These are phyloP conservation scores for Corythornis leucogaster DNA, from an alignment of 2,797 vertebrate genomes.

Conservation along the genomic window DNA sequence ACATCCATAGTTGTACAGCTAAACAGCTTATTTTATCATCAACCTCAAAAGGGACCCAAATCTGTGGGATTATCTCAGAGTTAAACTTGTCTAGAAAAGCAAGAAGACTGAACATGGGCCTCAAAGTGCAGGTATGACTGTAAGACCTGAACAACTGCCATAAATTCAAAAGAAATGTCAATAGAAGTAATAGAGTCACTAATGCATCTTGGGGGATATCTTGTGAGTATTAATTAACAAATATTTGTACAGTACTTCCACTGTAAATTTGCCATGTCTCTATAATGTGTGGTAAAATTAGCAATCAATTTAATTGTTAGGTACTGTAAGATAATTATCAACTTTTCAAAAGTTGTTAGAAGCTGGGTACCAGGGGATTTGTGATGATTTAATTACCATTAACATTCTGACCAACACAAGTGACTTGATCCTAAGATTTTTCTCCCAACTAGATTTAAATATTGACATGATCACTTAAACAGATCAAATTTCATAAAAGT, in stretches of 20 bases:
- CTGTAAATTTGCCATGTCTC: neutral
- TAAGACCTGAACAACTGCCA: neutral
- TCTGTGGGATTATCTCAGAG: neutral
- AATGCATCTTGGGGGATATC: neutral
- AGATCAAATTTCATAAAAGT: neutral
- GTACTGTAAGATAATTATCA: neutral
- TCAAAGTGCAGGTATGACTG: neutral
- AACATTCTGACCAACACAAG: neutral
- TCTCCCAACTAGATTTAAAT: neutral
- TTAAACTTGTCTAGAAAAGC: neutral
- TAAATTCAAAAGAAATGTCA: neutral
- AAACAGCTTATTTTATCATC: neutral
- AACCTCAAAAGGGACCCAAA: neutral
- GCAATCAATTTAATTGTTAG: neutral
- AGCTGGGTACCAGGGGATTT: neutral
- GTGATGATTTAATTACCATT: neutral
- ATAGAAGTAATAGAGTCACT: neutral
- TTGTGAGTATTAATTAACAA: conserved; percentile 2
- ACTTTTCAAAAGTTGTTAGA: neutral
- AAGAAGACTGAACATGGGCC: fast-evolving
- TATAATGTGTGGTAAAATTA: neutral
- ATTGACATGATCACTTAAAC: neutral
- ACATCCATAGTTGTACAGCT: neutral
- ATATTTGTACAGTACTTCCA: neutral
- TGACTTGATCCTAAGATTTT: neutral